Evolutionary conservation across 2,113 vertebrate species (phyloP).

Genomic region (Herpetotheres cachinnans): DNA sequence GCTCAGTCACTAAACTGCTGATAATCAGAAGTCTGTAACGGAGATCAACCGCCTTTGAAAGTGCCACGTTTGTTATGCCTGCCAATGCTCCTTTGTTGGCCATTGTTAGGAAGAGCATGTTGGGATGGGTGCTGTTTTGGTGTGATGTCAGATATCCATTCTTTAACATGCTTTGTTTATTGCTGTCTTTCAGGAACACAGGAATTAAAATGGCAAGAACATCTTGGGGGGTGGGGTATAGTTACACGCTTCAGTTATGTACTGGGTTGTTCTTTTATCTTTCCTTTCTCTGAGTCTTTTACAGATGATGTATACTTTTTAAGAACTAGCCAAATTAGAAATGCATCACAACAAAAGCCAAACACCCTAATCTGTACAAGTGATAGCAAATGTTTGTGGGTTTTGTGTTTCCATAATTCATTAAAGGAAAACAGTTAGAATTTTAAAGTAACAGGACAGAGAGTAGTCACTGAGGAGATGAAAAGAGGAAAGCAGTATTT

Average conservation of each 20-base stretch:
- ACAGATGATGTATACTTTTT: not conserved
- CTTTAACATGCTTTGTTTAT: not conserved
- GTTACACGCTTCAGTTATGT: not conserved
- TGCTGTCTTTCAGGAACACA: not conserved
- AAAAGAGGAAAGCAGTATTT: not conserved
- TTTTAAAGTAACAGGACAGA: not conserved
- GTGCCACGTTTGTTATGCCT: not conserved
- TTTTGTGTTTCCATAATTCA: not conserved
- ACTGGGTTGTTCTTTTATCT: not conserved
- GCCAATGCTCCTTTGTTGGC: not conserved
- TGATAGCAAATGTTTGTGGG: not conserved
- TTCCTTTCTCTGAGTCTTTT: not conserved
- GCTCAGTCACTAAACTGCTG: not conserved
- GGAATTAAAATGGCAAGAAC: not conserved
- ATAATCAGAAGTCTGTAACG: not conserved
- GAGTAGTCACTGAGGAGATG: not conserved
- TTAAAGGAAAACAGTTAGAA: not conserved
- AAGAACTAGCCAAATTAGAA: not conserved
- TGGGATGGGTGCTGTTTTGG: not conserved
- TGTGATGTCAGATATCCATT: not conserved
- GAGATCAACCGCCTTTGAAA: not conserved
- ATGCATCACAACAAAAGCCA: not conserved
- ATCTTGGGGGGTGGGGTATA: not conserved
- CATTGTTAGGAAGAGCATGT: not conserved
- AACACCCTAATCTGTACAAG: not conserved